phyloP scores from a whole-genome alignment of 2,113 vertebrate species.

The Perca schrenkii region DNA sequence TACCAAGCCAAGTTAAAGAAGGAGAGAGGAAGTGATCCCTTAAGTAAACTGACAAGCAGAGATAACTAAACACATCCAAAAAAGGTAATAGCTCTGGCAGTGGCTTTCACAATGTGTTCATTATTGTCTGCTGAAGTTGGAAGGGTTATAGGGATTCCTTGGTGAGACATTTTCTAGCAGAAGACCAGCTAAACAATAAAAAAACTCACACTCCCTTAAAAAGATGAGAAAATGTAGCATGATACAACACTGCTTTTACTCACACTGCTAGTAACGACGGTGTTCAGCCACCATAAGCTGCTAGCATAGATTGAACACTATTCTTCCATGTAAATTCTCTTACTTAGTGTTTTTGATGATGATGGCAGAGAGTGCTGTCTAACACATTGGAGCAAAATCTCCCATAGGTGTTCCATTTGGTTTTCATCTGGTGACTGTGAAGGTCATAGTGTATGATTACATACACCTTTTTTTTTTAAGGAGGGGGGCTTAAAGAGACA shows the following conservation, averaged over 20 bases:
- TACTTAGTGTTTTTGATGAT: not conserved
- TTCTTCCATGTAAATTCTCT: not conserved
- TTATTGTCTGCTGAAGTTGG: slow-evolving; percentile 52
- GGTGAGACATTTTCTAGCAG: slow-evolving; percentile 26
- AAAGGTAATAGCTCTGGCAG: slow-evolving; percentile 73
- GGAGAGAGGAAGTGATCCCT: slow-evolving; percentile 70
- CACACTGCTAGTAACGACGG: not conserved
- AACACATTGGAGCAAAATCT: not conserved
- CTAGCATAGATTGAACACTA: not conserved
- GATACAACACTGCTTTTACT: not conserved
- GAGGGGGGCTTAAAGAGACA: no score
- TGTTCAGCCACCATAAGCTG: not conserved
- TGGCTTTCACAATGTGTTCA: slow-evolving; percentile 47
- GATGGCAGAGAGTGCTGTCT: not conserved
- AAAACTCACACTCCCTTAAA: not conserved
- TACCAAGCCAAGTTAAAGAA: slow-evolving; percentile 56
- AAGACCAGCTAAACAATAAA: not conserved
- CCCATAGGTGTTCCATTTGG: not conserved
- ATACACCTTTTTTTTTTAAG: no score
- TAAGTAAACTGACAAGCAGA: slow-evolving; percentile 73
- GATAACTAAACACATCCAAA: slow-evolving; percentile 81
- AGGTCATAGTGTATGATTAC: not conserved
- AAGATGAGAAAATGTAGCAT: not conserved
- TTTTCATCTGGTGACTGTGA: not conserved
- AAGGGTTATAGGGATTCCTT: slow-evolving; percentile 24